A percentile compares a stretch with the other conserved stretches of the same genome.
Evolutionary conservation across 1,140 invertebrate genomes (phyloP).

Genomic region (Trigoniulus corallinus): DNA sequence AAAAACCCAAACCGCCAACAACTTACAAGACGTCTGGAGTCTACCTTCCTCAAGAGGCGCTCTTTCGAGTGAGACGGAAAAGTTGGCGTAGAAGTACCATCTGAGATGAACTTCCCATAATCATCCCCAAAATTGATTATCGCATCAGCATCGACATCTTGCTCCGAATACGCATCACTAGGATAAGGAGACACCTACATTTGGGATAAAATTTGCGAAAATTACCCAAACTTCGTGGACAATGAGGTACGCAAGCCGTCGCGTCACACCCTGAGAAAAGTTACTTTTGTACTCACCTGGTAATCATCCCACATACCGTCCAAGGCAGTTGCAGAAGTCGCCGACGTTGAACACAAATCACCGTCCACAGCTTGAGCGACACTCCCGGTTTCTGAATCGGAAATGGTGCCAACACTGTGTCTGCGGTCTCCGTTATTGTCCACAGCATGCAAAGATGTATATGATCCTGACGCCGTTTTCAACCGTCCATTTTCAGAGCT

Average conservation of each 20-base stretch:
- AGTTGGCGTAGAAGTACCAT: conserved; percentile 8
- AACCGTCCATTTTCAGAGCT: background rate
- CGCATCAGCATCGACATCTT: conserved; percentile 63
- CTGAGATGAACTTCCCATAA: conserved; percentile 57
- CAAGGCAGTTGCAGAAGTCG: conserved; percentile 52
- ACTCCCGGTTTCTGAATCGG: background rate
- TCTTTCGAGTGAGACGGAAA: no score
- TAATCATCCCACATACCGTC: conserved; percentile 53
- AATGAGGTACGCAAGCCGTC: no score
- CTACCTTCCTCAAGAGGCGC: no score
- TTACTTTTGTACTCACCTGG: no score
- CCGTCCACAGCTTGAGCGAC: conserved; percentile 15
- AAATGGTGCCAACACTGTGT: background rate
- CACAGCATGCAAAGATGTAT: background rate
- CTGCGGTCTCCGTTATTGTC: background rate
- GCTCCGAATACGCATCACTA: conserved; percentile 76
- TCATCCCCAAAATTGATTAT: conserved; percentile 80
- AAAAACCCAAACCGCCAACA: background rate
- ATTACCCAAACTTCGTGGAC: no score
- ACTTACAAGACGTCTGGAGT: background rate
- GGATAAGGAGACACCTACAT: conserved; percentile 62
- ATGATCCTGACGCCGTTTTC: background rate
- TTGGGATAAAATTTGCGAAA: background rate
- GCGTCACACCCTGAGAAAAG: no score
- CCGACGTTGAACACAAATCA: conserved; percentile 28